Conservation (phyloP, 2,888 invertebrate species). For the Scelioninae gen. 1 region DNA sequence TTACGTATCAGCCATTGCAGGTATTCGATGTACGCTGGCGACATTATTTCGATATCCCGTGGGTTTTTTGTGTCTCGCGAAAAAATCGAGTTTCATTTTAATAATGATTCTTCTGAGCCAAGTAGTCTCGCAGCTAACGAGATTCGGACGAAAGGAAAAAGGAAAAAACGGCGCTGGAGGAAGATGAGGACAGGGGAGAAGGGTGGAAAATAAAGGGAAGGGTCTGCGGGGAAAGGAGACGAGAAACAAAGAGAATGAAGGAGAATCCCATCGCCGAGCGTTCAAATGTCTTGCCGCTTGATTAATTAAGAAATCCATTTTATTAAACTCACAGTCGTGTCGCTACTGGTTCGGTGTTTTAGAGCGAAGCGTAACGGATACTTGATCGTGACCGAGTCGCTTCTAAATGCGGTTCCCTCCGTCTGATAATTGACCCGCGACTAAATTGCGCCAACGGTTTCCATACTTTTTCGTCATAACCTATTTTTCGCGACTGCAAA, state of each 20-base stretch:
- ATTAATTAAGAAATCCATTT: constrained; percentile 70
- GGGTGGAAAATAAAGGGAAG: neutral
- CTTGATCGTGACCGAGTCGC: constrained; percentile 53
- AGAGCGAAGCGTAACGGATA: constrained; percentile 45
- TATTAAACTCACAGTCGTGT: constrained; percentile 58
- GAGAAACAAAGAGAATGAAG: constrained; percentile 36
- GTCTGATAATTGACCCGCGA: constrained; percentile 60
- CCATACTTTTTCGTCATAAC: constrained; percentile 42
- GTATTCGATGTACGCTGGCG: constrained; percentile 1
- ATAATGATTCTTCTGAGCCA: constrained; percentile 53
- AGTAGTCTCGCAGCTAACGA: constrained; percentile 57
- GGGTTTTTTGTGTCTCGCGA: constrained; percentile 30
- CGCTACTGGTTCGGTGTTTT: constrained; percentile 39
- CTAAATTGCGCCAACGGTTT: constrained; percentile 44
- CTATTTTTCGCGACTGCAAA: constrained; percentile 49
- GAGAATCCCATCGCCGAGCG: constrained; percentile 47
- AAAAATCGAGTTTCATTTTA: constrained; percentile 63
- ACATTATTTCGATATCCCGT: constrained; percentile 36
- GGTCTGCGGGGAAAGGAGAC: neutral
- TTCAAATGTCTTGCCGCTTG: constrained; percentile 64
- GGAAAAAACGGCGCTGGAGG: neutral
- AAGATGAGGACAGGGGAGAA: constrained; percentile 5
- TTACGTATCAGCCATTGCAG: constrained; percentile 17
- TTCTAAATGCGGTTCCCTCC: constrained; percentile 53
- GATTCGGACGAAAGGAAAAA: constrained; percentile 50